Evolutionary conservation across 2,888 invertebrate genomes (phyloP).

Genomic region (Eupithecia subfuscata): DNA sequence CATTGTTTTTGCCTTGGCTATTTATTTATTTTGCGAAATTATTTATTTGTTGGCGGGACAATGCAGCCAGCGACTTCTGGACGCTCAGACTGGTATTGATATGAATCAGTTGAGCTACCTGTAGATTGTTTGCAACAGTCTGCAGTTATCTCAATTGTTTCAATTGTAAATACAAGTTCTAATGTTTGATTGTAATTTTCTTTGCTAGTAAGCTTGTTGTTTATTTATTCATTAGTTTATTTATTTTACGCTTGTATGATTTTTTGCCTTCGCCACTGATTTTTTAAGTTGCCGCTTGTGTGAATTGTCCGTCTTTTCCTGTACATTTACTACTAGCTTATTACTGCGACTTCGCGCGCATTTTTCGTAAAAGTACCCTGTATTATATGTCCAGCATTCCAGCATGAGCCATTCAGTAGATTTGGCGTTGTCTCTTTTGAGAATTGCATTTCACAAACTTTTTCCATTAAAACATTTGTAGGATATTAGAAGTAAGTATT

Average conservation of each 20-base stretch:
- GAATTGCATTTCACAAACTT: neutral
- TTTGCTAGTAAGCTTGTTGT: too few species aligned
- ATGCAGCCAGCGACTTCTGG: too few species aligned
- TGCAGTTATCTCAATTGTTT: too few species aligned
- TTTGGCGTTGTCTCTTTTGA: neutral
- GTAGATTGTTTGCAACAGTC: too few species aligned
- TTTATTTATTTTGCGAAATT: constrained; percentile 19
- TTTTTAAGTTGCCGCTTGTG: neutral
- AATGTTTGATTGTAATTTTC: too few species aligned
- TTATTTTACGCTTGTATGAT: neutral
- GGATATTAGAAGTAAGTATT: neutral
- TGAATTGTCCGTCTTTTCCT: neutral
- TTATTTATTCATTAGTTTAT: too few species aligned
- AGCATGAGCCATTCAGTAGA: neutral
- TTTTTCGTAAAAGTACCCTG: too few species aligned
- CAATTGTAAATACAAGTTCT: too few species aligned
- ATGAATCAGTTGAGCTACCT: too few species aligned
- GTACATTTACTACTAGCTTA: neutral
- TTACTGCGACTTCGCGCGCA: neutral
- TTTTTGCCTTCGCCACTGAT: neutral
- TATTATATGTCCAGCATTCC: neutral
- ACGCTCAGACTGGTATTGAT: too few species aligned
- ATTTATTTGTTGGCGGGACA: neutral
- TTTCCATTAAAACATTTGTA: neutral
- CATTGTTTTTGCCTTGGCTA: neutral